Base-by-base conservation (phyloP, 2,888 invertebrate genomes). In the Orthosia gracilis region DNA sequence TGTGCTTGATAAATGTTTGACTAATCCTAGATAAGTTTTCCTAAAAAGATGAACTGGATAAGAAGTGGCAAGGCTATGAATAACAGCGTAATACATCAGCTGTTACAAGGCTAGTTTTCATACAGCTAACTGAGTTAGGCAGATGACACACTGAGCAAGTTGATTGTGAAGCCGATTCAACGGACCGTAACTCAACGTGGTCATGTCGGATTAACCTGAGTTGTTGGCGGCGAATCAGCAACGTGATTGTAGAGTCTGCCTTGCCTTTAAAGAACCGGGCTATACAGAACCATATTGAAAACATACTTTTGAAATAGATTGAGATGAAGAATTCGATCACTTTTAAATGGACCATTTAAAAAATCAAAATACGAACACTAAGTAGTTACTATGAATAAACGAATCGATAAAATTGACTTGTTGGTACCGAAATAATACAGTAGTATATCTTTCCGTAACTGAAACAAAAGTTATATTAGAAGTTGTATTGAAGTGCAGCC, bases 121-220 rank as follows among this genome's bases (percentile, higher is more conserved):
- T 21, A 47, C 49, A 40, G 17, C 40, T 50, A 17, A 31, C 26
- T 50, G 31, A 26, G 4, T 66, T 47, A 55, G 66, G 79, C 66
- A 76, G 82, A 82, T 69, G 82, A n/a, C 69, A 79, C 77, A 82
- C 62, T 63, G 45, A 50, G 47, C 45, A 31, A 67, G 57, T 26
- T 76, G 82, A 76, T 82, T 67, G 77, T 76, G 69, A 26, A 63
- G 57, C 52, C 12, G 76, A 69, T 76, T 76, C 65, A 58, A 13
- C 57, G 26, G 21, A 58, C 62, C 63, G 54, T 69, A 82, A 63
- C 63, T 82, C 47, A 47, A 50, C 57, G 69, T 66, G 18, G 69
- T 66, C 69, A 76, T 63, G 79, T 67, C 79, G 17, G 82, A 76
- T 82, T 78, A 80, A 17, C 58, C 47, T 82, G 69, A 79, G 69